Base-by-base conservation (phyloP, 2,113 vertebrate species). In the Equus przewalskii region DNA sequence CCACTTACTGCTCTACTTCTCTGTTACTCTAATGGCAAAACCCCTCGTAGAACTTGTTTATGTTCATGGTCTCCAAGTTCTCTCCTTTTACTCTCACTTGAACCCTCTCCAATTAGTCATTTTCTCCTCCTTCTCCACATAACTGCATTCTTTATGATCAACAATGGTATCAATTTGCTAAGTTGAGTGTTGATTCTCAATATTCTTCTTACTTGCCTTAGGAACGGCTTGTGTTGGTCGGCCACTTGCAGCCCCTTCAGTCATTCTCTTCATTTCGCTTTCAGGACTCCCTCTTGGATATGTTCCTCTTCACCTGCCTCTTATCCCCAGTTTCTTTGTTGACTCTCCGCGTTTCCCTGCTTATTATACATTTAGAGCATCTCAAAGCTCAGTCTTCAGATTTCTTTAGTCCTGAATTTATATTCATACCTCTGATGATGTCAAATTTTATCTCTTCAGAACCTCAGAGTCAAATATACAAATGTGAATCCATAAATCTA, bases 371-470 rank as follows among this genome's bases (percentile, higher is more conserved):
- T 82, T 73, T 51, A 12, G 21, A 65, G 16, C n/a, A 12, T 79
- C n/a, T 70, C 64, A 70, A 46, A 84, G 8, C 14, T 80, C 56
- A 91, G 11, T 62, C 62, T 54, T 83, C 33, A 46, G 41, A 70
- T 49, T 82, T 96, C 60, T 96, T 69, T 21, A 21, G 7, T 76
- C 60, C 62, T 88, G 65, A 36, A 41, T 94, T 87, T 82, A 62
- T 56, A 76, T 82, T 73, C n/a, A 69, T 30, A 28, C 5, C 16
- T 49, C 22, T 69, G 4, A 19, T n/a, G 30, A 54, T 69, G 15
- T 79, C 58, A 87, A 81, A 92, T 49, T 81, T 96, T 80, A 65
- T 56, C 85, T 82, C 64, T 79, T 80, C 16, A n/a, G 14, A 75
- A 89, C 0, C 15, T 78, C 21, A 87, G 33, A 93, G 49, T 76